Conservation (phyloP, 2,797 vertebrate species). For the Potorous gilbertii region DNA sequence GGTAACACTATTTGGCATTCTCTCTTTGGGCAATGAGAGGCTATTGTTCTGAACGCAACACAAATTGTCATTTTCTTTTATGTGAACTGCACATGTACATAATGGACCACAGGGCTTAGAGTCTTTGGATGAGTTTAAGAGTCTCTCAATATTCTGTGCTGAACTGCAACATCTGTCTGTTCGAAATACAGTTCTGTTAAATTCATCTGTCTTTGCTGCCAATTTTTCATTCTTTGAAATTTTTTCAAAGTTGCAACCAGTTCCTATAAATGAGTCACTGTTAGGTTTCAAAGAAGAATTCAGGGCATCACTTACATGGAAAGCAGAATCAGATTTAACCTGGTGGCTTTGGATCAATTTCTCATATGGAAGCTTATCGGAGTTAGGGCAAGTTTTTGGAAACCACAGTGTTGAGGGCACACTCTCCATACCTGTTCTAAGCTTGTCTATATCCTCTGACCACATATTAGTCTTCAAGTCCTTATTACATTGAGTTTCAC, state of each 20-base stretch:
- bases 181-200: constrained; percentile 95
- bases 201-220: constrained; percentile 95
- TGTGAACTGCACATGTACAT: constrained; percentile 48
- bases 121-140: constrained; percentile 74
- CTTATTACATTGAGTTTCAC: constrained; percentile 83
- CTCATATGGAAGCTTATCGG: constrained; percentile 84
- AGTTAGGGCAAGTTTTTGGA: constrained; percentile 90
- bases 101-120: constrained; percentile 51
- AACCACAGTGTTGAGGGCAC: constrained; percentile 78
- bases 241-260: constrained; percentile 79
- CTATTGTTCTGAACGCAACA: constrained; percentile 66
- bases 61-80: constrained; percentile 58
- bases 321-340: constrained; percentile 65
- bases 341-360: constrained; percentile 76
- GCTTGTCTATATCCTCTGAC: constrained; percentile 87
- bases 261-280: constrained; percentile 68
- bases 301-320: constrained; percentile 58
- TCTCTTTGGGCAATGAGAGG: constrained; percentile 68
- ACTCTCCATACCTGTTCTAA: constrained; percentile 77
- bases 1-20: constrained; percentile 61
- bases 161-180: constrained; percentile 87
- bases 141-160: constrained; percentile 79
- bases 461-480: constrained; percentile 85
- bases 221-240: constrained; percentile 90
- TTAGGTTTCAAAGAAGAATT: constrained; percentile 49